These are phyloP conservation scores for Uria aalge DNA, from an alignment of 2,113 vertebrate genomes.

Conservation along the genomic window DNA sequence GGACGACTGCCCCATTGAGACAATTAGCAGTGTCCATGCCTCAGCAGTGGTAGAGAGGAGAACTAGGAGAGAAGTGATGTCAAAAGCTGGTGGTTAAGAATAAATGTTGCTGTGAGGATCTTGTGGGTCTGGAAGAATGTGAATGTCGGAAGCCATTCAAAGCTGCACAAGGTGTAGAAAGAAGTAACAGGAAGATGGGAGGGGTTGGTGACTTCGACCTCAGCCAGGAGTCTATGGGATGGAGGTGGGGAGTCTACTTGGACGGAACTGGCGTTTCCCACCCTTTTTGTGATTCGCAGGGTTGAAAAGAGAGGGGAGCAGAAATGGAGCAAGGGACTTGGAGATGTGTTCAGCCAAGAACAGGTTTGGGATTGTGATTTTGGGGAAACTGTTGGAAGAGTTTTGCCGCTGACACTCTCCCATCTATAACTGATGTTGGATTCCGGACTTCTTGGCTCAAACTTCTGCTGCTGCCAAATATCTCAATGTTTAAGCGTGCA, in stretches of 20 bases:
- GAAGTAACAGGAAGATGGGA: neutral
- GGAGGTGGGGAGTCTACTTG: neutral
- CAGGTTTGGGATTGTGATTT: neutral
- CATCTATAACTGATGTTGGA: neutral
- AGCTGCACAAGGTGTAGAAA: neutral
- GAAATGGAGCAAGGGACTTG: neutral
- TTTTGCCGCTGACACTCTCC: neutral
- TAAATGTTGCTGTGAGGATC: neutral
- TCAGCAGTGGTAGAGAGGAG: neutral
- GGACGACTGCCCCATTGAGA: neutral
- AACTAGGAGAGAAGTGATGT: neutral
- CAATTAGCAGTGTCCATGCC: neutral
- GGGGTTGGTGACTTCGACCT: neutral
- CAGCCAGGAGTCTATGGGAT: neutral
- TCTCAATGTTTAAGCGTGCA: neutral
- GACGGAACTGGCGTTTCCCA: neutral
- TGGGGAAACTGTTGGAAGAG: neutral
- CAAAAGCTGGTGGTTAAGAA: neutral
- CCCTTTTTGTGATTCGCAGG: neutral
- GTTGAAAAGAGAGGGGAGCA: neutral
- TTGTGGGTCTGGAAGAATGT: neutral
- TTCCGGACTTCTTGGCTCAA: neutral
- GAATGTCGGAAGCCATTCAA: neutral
- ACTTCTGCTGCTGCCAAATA: neutral
- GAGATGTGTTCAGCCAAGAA: neutral